Conservation (phyloP, 1,140 invertebrate species). For the Dinoponera quadriceps region DNA sequence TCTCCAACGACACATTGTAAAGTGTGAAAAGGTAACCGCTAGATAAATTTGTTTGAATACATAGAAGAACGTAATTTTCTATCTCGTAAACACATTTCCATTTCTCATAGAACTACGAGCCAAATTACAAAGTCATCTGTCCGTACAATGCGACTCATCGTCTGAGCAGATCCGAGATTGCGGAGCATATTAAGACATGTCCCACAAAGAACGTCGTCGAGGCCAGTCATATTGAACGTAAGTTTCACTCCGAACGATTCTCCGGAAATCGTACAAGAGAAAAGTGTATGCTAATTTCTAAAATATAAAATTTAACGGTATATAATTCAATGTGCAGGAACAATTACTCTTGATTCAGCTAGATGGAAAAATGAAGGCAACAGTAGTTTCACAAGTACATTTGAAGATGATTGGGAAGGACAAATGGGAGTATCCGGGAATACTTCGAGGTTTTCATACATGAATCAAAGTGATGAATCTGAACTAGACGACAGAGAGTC, state of each 20-base stretch:
- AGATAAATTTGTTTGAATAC: background rate
- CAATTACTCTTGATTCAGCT: too few relatives aligned
- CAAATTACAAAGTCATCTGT: slow-evolving; percentile 78
- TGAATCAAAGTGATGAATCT: background rate
- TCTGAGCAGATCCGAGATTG: slow-evolving; percentile 74
- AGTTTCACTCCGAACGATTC: slow-evolving; percentile 1
- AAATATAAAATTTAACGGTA: background rate
- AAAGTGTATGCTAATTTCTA: background rate
- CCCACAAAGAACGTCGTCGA: slow-evolving; percentile 61
- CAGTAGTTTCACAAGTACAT: background rate
- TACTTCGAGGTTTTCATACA: background rate
- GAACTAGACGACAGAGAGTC: background rate
- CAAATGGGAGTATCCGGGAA: too few relatives aligned
- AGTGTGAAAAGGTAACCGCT: slow-evolving; percentile 80
- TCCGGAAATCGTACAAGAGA: background rate
- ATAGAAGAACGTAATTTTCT: slow-evolving; percentile 4
- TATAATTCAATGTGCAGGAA: too few relatives aligned
- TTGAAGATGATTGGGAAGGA: background rate
- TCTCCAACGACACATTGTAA: slow-evolving; percentile 79
- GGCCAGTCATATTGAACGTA: slow-evolving; percentile 46
- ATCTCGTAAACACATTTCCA: slow-evolving; percentile 34
- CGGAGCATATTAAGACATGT: slow-evolving; percentile 75
- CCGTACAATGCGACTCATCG: slow-evolving; percentile 81
- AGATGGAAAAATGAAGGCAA: too few relatives aligned
- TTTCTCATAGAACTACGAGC: slow-evolving; percentile 77